phyloP scores from a whole-genome alignment of 2,797 vertebrate species.

The Chaunax sp. region DNA sequence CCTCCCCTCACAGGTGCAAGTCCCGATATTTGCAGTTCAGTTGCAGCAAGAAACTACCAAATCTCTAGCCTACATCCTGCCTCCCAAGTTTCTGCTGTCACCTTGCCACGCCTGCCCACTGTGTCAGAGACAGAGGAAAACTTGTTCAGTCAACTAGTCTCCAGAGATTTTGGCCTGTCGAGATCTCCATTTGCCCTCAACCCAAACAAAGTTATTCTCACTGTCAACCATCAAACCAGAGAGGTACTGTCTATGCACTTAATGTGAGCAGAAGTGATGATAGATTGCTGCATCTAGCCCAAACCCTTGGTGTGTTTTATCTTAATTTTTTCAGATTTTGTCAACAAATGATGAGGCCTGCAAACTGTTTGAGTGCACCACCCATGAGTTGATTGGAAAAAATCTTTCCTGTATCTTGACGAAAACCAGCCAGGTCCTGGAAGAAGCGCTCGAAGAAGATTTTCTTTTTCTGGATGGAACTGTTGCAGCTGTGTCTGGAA shows the following conservation, averaged over 20 bases:
- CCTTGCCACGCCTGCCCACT: slow-evolving; percentile 58
- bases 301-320: background rate
- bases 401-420: slow-evolving; percentile 85
- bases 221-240: slow-evolving; percentile 82
- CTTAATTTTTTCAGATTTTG: slow-evolving; percentile 82
- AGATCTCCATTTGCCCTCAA: slow-evolving; percentile 67
- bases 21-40: slow-evolving; percentile 73
- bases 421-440: slow-evolving; percentile 80
- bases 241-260: slow-evolving; percentile 81
- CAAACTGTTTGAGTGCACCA: slow-evolving; percentile 87
- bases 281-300: background rate
- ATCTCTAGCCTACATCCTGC: slow-evolving; percentile 54
- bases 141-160: slow-evolving; percentile 72
- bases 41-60: slow-evolving; percentile 79
- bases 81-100: slow-evolving; percentile 34
- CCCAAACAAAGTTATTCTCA: slow-evolving; percentile 88
- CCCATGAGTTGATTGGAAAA: slow-evolving; percentile 86
- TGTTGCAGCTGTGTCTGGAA: slow-evolving; percentile 82
- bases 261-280: background rate
- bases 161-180: slow-evolving; percentile 64
- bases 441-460: slow-evolving; percentile 85
- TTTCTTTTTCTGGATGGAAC: slow-evolving; percentile 77
- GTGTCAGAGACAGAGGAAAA: slow-evolving; percentile 74
- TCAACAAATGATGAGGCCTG: slow-evolving; percentile 90
- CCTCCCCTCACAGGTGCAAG: slow-evolving; percentile 70